A percentile compares a stretch with the other conserved stretches of the same genome.
Evolutionary conservation across 1,140 invertebrate genomes (phyloP).

Genomic region (Listronotus oregonensis): DNA sequence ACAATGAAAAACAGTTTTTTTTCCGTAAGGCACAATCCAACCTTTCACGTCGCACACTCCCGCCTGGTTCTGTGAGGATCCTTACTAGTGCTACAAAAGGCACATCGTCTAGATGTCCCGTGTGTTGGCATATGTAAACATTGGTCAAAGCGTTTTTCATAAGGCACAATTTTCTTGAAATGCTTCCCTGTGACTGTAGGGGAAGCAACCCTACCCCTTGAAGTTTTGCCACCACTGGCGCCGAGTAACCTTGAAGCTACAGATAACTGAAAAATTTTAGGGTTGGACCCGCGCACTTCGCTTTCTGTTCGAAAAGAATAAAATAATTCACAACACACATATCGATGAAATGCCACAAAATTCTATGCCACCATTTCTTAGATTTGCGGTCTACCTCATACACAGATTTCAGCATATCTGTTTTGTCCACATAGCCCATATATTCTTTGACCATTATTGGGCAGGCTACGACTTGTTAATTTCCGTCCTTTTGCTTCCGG

Average conservation of each 20-base stretch:
- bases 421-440: constrained; percentile 46
- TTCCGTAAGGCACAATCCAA: background rate
- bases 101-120: constrained; percentile 25
- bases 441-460: too few species aligned
- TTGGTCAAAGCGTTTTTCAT: constrained; percentile 12
- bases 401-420: constrained; percentile 47
- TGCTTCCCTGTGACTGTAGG: background rate
- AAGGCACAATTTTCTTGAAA: background rate
- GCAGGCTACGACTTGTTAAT: background rate
- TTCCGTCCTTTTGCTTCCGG: constrained; percentile 36
- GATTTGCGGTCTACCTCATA: constrained; percentile 51
- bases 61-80: constrained; percentile 25
- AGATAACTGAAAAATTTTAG: background rate
- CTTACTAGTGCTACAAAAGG: constrained; percentile 24
- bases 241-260: background rate
- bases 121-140: constrained; percentile 21
- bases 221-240: background rate
- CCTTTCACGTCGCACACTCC: constrained; percentile 14
- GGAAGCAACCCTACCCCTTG: background rate
- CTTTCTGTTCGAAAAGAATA: constrained; percentile 1
- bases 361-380: constrained; percentile 54
- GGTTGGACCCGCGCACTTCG: background rate
- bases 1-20: background rate
- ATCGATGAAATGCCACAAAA: constrained; percentile 46
- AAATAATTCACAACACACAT: constrained; percentile 9